Percentiles rank a stretch among this genome's conserved stretches.
These are phyloP conservation scores for Morpho achilles DNA, from an alignment of 2,888 invertebrate genomes.

Conservation along the genomic window DNA sequence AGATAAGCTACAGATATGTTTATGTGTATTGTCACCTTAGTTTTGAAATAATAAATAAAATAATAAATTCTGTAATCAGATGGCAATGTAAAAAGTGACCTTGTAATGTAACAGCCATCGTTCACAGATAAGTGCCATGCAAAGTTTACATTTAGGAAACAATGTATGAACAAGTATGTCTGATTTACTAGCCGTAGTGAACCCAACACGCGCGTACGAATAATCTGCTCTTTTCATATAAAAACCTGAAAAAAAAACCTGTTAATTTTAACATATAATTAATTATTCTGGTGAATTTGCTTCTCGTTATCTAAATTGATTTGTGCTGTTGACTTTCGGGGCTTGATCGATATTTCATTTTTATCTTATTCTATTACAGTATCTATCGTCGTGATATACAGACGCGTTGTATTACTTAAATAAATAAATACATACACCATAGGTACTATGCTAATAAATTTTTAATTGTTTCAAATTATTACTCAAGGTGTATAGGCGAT, in stretches of 20 bases:
- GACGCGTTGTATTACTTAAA: not conserved
- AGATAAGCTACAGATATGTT: too few species aligned
- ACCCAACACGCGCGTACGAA: conserved; percentile 12
- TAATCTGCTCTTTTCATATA: not conserved
- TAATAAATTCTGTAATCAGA: not conserved
- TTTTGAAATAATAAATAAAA: too few species aligned
- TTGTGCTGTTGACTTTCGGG: too few species aligned
- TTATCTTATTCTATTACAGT: not conserved
- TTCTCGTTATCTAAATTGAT: too few species aligned
- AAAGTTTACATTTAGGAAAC: conserved; percentile 37
- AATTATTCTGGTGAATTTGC: too few species aligned
- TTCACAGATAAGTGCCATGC: conserved; percentile 21
- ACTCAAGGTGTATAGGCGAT: too few species aligned
- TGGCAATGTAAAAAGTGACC: conserved; percentile 2
- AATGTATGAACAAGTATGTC: conserved; percentile 23
- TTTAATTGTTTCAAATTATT: not conserved
- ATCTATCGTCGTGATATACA: conserved; percentile 6
- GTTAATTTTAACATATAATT: too few species aligned
- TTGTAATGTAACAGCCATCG: conserved; percentile 26
- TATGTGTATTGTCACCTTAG: too few species aligned
- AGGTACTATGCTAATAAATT: not conserved
- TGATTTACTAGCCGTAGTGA: conserved; percentile 17
- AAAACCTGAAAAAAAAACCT: too few species aligned
- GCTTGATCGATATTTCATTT: too few species aligned
- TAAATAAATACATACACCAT: not conserved